These are phyloP conservation scores for Ptychochromis oligacanthus DNA, from an alignment of 2,113 vertebrate genomes.

Conservation along the genomic window DNA sequence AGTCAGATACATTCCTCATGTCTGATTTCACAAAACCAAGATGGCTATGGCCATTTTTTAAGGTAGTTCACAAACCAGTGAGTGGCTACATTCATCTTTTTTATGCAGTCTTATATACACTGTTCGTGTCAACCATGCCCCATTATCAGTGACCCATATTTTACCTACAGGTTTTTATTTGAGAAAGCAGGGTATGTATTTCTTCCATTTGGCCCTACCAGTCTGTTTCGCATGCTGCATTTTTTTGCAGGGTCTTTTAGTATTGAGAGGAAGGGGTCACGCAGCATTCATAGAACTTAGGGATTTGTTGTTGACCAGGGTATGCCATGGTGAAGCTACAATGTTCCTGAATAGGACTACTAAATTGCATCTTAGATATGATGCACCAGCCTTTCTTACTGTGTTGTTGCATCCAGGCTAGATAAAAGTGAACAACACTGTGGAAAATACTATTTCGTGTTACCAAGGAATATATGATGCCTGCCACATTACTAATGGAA, in stretches of 20 bases:
- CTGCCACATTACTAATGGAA: neutral
- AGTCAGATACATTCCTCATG: too few species aligned
- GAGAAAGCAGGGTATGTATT: neutral
- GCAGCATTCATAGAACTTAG: too few species aligned
- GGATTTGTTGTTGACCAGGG: too few species aligned
- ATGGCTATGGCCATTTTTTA: too few species aligned
- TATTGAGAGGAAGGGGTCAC: too few species aligned
- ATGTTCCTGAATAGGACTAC: neutral
- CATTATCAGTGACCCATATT: neutral
- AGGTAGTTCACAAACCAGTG: neutral
- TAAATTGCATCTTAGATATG: neutral
- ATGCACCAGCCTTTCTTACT: neutral
- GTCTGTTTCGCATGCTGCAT: too few species aligned
- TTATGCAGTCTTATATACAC: neutral
- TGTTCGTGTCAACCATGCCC: neutral
- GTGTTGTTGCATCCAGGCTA: neutral
- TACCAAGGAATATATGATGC: neutral
- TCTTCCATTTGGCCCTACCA: too few species aligned
- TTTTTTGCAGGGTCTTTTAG: too few species aligned
- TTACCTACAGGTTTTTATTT: neutral
- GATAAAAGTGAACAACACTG: neutral
- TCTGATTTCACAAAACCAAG: too few species aligned
- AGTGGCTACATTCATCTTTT: too few species aligned
- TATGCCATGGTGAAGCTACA: too few species aligned
- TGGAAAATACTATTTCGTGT: neutral